A percentile compares a stretch with the other conserved stretches of the same genome.
phyloP scores from a whole-genome alignment of 2,888 invertebrate genomes.

The Argyresthia goedartella region DNA sequence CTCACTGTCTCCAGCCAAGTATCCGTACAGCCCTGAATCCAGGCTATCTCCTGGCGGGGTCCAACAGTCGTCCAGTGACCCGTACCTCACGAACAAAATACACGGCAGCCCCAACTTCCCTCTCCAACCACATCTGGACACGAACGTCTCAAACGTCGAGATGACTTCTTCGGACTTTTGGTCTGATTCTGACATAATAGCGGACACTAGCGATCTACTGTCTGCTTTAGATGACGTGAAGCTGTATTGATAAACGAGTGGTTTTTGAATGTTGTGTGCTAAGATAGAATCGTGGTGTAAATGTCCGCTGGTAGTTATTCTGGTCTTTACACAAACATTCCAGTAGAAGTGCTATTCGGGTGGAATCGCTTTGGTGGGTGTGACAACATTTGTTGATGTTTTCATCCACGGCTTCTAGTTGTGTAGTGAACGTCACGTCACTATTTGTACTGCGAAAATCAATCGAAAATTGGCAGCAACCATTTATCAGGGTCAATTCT shows the following conservation, averaged over 20 bases:
- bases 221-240: constrained; percentile 41
- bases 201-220: constrained; percentile 20
- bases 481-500: no score
- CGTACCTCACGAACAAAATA: constrained; percentile 53
- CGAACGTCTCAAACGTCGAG: constrained; percentile 23
- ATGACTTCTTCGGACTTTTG: constrained; percentile 44
- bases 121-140: constrained; percentile 29
- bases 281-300: not conserved
- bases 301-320: not conserved
- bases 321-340: not conserved
- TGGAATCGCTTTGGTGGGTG: not conserved
- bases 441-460: no score
- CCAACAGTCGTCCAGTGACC: constrained; percentile 42
- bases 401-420: not conserved
- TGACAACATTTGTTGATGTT: not conserved
- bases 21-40: constrained; percentile 39
- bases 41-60: constrained; percentile 37
- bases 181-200: constrained; percentile 47
- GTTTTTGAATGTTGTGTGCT: not conserved
- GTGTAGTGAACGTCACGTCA: no score
- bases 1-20: constrained; percentile 43
- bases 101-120: constrained; percentile 45
- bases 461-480: no score
- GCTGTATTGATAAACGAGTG: constrained; percentile 15
- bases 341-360: not conserved